Evolutionary conservation across 2,113 vertebrate genomes (phyloP).

Genomic region (Pongo abelii): DNA sequence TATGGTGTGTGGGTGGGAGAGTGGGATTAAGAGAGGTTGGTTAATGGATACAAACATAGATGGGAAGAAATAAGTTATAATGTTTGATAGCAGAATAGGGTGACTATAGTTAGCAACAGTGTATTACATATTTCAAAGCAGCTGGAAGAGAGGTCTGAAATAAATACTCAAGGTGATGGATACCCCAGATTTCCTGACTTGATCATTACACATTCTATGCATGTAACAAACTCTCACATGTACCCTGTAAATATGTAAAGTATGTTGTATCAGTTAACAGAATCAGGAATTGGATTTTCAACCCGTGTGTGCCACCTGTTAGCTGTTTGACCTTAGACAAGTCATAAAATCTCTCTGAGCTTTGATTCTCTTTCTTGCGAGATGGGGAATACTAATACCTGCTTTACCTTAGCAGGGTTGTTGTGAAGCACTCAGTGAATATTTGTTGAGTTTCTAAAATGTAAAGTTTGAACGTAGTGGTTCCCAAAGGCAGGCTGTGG

Average conservation of each 20-base stretch:
- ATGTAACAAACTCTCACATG: neutral
- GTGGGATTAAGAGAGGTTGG: neutral
- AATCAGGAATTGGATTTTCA: constrained; percentile 12
- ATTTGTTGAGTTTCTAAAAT: constrained; percentile 27
- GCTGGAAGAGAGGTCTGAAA: neutral
- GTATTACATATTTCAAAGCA: neutral
- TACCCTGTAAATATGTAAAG: neutral
- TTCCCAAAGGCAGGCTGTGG: neutral
- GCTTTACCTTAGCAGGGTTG: neutral
- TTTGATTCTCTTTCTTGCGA: neutral
- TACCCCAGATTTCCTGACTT: neutral
- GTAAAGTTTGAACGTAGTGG: neutral
- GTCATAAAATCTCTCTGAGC: neutral
- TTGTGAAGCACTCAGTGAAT: neutral
- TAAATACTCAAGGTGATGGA: neutral
- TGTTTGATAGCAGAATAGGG: neutral
- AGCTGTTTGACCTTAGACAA: neutral
- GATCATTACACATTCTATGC: neutral
- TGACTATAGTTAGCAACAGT: neutral
- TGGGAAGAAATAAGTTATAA: neutral
- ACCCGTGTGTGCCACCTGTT: neutral
- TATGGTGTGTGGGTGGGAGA: neutral
- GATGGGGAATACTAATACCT: neutral
- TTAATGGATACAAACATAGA: neutral
- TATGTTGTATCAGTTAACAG: neutral